Evolutionary conservation across 2,113 vertebrate genomes (phyloP).

Genomic region (Erinaceus europaeus): DNA sequence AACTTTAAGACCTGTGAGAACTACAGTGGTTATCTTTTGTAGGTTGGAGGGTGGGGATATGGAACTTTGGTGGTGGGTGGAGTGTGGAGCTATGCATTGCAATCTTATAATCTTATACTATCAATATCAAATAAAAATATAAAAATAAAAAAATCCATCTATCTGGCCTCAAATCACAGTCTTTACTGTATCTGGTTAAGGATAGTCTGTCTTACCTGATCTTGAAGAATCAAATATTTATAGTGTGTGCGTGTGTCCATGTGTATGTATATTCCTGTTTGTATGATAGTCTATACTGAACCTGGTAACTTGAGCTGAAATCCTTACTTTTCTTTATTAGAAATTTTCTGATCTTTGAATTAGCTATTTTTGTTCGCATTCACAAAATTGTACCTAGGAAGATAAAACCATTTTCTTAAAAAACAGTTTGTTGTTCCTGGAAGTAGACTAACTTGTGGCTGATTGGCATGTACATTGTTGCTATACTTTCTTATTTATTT

Average conservation of each 20-base stretch:
- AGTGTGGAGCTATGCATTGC: no score
- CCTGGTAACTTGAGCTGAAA: not conserved
- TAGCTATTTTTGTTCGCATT: not conserved
- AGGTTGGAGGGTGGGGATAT: no score
- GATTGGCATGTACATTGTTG: not conserved
- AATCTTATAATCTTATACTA: no score
- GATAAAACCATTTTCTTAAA: conserved; percentile 4
- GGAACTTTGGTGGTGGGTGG: no score
- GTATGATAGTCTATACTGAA: not conserved
- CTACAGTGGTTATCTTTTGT: no score
- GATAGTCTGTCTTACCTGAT: not conserved
- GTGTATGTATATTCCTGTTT: not conserved
- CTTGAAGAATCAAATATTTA: not conserved
- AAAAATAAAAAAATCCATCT: no score
- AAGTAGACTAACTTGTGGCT: not conserved
- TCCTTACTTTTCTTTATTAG: not conserved
- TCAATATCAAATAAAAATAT: no score
- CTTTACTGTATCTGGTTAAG: not conserved
- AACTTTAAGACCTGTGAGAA: no score
- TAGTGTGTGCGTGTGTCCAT: not conserved
- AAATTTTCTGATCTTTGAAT: not conserved
- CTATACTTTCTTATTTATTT: conserved; percentile 7
- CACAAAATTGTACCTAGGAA: not conserved
- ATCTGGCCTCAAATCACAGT: not conserved
- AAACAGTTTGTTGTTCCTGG: not conserved